Percentiles rank a stretch among this genome's conserved stretches.
phyloP scores from a whole-genome alignment of 2,113 vertebrate genomes.

The Prietella phreatophila region DNA sequence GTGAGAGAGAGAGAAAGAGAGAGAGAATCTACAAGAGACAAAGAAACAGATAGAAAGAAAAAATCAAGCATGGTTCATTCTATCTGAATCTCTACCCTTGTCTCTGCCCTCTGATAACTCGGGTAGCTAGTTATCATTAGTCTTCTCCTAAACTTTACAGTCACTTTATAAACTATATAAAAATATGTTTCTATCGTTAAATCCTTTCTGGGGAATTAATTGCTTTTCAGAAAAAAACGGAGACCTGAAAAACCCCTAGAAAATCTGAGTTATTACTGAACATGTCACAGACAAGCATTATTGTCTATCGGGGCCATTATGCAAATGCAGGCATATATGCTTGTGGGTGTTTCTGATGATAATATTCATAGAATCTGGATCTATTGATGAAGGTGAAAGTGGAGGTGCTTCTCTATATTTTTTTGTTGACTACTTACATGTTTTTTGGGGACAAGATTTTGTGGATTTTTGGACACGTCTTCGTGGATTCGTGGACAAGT shows the following conservation, averaged over 20 bases:
- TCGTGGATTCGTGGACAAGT: neutral
- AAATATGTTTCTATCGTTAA: neutral
- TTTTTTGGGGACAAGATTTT: neutral
- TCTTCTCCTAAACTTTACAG: neutral
- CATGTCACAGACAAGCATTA: conserved; percentile 11
- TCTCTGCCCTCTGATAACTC: neutral
- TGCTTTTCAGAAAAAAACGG: neutral
- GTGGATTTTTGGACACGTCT: neutral
- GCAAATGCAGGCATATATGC: conserved; percentile 10
- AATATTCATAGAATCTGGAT: conserved; percentile 19
- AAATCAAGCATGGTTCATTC: neutral
- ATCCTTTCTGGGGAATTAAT: neutral
- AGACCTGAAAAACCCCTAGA: neutral
- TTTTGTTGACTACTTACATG: neutral
- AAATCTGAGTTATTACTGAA: neutral
- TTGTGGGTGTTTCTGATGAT: conserved; percentile 20
- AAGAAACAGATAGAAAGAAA: neutral
- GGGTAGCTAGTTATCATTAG: neutral
- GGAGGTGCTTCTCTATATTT: conserved; percentile 2
- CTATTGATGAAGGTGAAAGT: conserved; percentile 13
- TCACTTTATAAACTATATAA: conserved; percentile 1
- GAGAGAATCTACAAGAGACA: neutral
- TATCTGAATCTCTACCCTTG: neutral
- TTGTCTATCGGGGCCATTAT: neutral
- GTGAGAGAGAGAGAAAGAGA: neutral